Evolutionary conservation across 2,888 invertebrate species (phyloP), one percentile per base, ranked within the genome.

Genomic region (Dione juno): DNA sequence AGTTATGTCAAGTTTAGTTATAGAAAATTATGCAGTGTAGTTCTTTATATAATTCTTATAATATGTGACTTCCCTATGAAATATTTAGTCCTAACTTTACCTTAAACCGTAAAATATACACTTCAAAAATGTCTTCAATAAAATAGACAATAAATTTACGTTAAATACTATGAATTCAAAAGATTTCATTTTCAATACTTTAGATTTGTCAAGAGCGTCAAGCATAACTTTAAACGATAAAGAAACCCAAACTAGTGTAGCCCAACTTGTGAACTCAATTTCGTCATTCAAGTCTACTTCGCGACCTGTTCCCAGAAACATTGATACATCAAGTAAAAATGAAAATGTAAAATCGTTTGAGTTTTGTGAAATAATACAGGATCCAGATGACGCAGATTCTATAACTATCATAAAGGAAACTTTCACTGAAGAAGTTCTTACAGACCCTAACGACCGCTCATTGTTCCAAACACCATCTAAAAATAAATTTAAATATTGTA

Each of bases 241-340:
- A 70, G 80, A 77, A 65, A 86, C 83, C 9, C 83, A 87, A 72
- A 83, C 85, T 3, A 80, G 74, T 45, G 69, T 67, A 13, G 45
- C 66, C 16, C 67, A 70, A 73, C 64, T 81, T 75, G 69, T 57
- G 10, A 63, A 72, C 41, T 72, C 72, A 43, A 59, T 70, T 45
- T 57, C 72, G 10, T 69, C 73, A 9, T 57, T 67, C 14, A 74
- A 70, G 61, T 63, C 53, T n/a, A 48, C 61, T 10, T 74, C 70
- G 14, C 69, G 72, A 52, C 71, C 75, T 53, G 58, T 72, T 7
- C 73, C 75, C 11, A 66, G 65, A 40, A 70, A 69, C 40, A 70
- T 74, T 45, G 67, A 67, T 35, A 43, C 66, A 21, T 45, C 57
- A 35, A 40, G 57, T 69, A 75, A 74, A 43, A 57, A 74, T 41